Evolutionary conservation across 2,113 vertebrate genomes (phyloP), one percentile per base, ranked within the genome.

Genomic region (Anser cygnoides): DNA sequence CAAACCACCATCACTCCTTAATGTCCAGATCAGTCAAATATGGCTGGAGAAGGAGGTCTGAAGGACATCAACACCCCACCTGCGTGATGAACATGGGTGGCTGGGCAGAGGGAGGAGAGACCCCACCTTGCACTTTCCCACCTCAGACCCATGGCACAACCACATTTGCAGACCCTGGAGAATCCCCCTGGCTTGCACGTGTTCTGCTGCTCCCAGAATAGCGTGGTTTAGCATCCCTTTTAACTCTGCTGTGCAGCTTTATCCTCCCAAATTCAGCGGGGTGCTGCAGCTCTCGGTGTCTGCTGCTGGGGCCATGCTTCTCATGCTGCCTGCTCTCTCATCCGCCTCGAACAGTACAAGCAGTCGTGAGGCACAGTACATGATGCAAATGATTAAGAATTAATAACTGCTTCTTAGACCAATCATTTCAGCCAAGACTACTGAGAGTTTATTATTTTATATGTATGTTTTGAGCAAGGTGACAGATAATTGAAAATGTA

Each of bases 301-400:
- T 65, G 18, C 29, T 63, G 21, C 10, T 46, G 46, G 37, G 62
- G 76, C 1, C 58, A 50, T 9, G 29, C 31, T 70, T 41, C 62
- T 71, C 72, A 3, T 26, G 39, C 84, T 82, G 83, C 70, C 89
- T 95, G 87, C 92, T 84, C 67, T 59, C 95, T 91, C 68, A 82
- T 68, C 70, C 26, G 18, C 77, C 88, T 95, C 82, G 13, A 96
- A 73, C 26, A 92, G 84, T 74, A 76, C 49, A 92, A 57, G 72
- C 67, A 72, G 84, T 52, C 26, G 2, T 43, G 49, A 82, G 65
- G 80, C 70, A 93, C 90, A 70, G 86, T 96, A 94, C 87, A 89
- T 43, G 58, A 87, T 95, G 79, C 84, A 95, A 78, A 55, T 72
- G 22, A 89, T 96, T 91, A 84, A 87, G 85, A 95, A 94, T 96